Evolutionary conservation across 2,888 invertebrate species (phyloP).

Genomic region (Pantelozetes paolii): DNA sequence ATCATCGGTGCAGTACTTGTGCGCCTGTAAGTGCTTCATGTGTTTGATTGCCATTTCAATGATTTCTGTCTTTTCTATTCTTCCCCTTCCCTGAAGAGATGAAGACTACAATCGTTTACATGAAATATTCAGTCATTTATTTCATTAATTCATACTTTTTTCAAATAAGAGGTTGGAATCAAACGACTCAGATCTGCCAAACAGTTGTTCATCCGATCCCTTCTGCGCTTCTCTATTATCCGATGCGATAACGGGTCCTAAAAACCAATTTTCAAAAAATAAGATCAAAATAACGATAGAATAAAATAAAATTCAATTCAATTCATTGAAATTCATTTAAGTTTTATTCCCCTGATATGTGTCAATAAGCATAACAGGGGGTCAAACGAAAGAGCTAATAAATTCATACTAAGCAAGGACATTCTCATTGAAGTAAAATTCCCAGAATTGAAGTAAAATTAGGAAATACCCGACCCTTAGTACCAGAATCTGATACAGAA

Average conservation of each 20-base stretch:
- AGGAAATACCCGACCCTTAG: no score
- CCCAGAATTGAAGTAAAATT: no score
- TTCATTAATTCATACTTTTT: conserved; percentile 60
- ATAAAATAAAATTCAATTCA: no score
- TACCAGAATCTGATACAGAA: no score
- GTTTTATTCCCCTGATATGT: no score
- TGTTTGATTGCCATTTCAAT: conserved; percentile 97
- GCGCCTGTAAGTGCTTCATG: conserved; percentile 70
- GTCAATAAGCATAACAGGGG: no score
- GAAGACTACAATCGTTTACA: conserved; percentile 29
- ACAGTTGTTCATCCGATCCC: conserved; percentile 97
- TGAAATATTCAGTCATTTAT: conserved; percentile 24
- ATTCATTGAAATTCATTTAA: no score
- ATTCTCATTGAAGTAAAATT: no score
- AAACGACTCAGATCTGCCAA: conserved; percentile 86
- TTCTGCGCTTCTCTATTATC: conserved; percentile 88
- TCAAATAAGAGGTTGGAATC: conserved; percentile 85
- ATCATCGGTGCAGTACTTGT: conserved; percentile 13
- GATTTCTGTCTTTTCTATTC: conserved; percentile 95
- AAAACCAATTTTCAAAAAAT: no score
- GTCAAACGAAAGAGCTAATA: no score
- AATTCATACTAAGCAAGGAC: no score
- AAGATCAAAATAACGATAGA: no score
- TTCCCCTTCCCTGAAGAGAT: conserved; percentile 67
- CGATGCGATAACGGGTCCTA: conserved; percentile 97